Base-by-base conservation (phyloP, 2,113 vertebrate species). In the Oncorhynchus clarkii region DNA sequence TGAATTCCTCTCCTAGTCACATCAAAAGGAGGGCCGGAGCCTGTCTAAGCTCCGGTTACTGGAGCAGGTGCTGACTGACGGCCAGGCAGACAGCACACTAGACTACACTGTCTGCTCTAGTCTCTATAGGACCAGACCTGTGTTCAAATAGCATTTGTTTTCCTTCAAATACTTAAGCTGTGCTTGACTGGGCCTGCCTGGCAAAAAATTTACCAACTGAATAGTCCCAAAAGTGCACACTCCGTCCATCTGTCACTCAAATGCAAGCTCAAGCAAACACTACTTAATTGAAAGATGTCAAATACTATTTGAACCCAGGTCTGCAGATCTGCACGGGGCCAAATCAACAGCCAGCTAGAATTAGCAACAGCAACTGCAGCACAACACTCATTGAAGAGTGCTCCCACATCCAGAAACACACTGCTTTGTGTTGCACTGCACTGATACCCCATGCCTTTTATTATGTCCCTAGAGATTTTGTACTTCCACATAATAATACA, bases 1-100 rank as follows among this genome's bases (percentile, higher is more conserved):
- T 92, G 85, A 91, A 90, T 91, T 93, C 87, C 86, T 93, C 92
- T 92, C 91, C 90, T 84, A 89, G 88, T 88, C 88, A 81, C 80
- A 81, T 90, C 82, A 90, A 82, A 88, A 76, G 70, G 27, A 54
- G 51, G 4, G 16, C 51, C 51, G 39, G 24, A 71, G 73, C 64
- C 69, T 73, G 70, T 76, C 74, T 71, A 80, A 79, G 81, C 65
- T 80, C 72, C 59, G 51, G 26, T 81, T 54, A 73, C 80, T 64
- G 11, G 76, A 79, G 83, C 77, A 88, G 83, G 75, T 80, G 79
- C 51, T 78, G 85, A 86, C 78, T 76, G 85, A 82, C 22, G 67
- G 71, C 70, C 67, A 80, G 71, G 77, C 80, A 75, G 89, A 82
- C 75, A 67, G 62, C 74, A 70, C 62, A 73, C 78, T 75, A 74